These are phyloP conservation scores for Xylophagus ater DNA, from an alignment of 2,888 invertebrate species.

Conservation along the genomic window DNA sequence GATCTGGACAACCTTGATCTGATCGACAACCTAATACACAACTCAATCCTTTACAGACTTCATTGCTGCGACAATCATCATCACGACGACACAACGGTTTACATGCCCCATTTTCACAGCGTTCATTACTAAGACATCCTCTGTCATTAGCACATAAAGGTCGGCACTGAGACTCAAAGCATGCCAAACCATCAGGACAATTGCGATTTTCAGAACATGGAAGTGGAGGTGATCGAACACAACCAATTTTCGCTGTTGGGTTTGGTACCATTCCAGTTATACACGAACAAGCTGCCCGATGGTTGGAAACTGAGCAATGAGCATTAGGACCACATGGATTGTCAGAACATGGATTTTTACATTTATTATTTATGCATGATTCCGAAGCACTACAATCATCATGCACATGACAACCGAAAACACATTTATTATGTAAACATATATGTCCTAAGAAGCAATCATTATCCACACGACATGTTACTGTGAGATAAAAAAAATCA, in stretches of 20 bases:
- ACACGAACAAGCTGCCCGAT: conserved; percentile 73
- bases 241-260: conserved; percentile 79
- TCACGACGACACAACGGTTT: conserved; percentile 74
- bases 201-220: conserved; percentile 68
- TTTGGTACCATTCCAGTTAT: conserved; percentile 69
- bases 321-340: conserved; percentile 81
- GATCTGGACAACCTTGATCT: conserved; percentile 61
- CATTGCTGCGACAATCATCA: conserved; percentile 76
- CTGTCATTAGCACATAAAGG: conserved; percentile 64
- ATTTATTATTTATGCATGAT: conserved; percentile 69
- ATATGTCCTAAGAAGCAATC: conserved; percentile 89
- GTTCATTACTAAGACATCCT: conserved; percentile 72
- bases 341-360: conserved; percentile 63
- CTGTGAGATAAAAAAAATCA: conserved; percentile 28
- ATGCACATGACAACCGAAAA: conserved; percentile 74
- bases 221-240: conserved; percentile 65
- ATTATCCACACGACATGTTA: conserved; percentile 82
- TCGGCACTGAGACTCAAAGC: conserved; percentile 62
- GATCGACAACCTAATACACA: conserved; percentile 74
- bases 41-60: conserved; percentile 71
- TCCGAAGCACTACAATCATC: conserved; percentile 80
- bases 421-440: conserved; percentile 74
- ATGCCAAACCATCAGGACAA: conserved; percentile 59
- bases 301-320: conserved; percentile 64
- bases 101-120: conserved; percentile 57